These are phyloP conservation scores for Lycophotia porphyrea DNA, from an alignment of 2,888 invertebrate genomes.

Conservation along the genomic window DNA sequence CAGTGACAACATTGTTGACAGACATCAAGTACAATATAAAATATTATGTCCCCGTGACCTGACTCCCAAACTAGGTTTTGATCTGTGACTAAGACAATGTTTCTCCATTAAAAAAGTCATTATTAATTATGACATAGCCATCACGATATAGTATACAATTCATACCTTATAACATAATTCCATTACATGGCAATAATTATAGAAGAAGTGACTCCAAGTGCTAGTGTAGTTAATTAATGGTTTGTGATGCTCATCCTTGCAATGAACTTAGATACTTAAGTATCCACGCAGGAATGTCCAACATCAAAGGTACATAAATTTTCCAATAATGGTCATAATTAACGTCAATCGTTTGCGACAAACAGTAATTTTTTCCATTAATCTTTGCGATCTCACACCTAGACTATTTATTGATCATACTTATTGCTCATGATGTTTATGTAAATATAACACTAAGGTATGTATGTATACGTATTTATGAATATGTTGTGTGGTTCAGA, in stretches of 20 bases:
- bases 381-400: constrained; percentile 47
- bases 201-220: constrained; percentile 3
- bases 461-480: constrained; percentile 22
- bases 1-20: too few species aligned
- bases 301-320: constrained; percentile 27
- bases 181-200: background rate
- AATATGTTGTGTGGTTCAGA: constrained; percentile 28
- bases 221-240: constrained; percentile 22
- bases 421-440: constrained; percentile 44
- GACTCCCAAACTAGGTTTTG: too few species aligned
- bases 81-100: background rate
- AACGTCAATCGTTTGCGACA: background rate
- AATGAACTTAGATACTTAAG: constrained; percentile 10
- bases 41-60: too few species aligned
- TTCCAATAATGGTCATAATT: constrained; percentile 24
- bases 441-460: constrained; percentile 31
- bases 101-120: background rate
- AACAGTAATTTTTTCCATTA: constrained; percentile 51
- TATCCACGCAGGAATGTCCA: background rate
- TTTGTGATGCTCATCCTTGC: constrained; percentile 20
- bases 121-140: background rate
- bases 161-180: constrained; percentile 11
- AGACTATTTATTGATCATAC: constrained; percentile 52
- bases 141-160: background rate
- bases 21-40: too few species aligned